Conservation (phyloP, 2,113 vertebrate species). For the Harpagus bidentatus region DNA sequence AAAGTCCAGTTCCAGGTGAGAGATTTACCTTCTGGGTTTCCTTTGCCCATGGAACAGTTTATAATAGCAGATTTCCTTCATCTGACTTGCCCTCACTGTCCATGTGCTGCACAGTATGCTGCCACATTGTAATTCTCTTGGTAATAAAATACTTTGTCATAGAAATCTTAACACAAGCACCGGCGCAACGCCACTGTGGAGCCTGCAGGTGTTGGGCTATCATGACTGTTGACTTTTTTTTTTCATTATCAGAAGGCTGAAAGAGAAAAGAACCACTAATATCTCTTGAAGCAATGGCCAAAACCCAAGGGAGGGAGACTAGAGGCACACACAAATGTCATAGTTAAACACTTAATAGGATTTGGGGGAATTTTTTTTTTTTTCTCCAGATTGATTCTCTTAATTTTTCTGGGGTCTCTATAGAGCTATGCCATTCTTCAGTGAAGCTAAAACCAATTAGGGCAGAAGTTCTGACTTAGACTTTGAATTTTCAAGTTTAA, state of each 20-base stretch:
- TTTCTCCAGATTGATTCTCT: neutral
- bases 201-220: accelerated
- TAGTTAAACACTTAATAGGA: constrained; percentile 17
- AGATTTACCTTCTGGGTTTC: neutral
- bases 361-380: neutral
- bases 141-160: neutral
- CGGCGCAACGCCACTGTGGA: accelerated
- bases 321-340: neutral
- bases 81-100: neutral
- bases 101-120: accelerated
- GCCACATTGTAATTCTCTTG: neutral
- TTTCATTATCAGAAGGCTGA: neutral
- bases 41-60: neutral
- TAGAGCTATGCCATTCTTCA: neutral
- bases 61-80: neutral
- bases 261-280: neutral
- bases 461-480: constrained; percentile 17
- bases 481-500: constrained; percentile 27
- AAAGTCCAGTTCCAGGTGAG: neutral
- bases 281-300: neutral
- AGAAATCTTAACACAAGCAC: neutral
- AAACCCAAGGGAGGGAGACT: neutral
- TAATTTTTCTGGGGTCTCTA: neutral
- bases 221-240: neutral
- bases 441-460: constrained; percentile 40